Evolutionary conservation across 2,797 vertebrate species (phyloP).

Genomic region (Caiman crocodilus): DNA sequence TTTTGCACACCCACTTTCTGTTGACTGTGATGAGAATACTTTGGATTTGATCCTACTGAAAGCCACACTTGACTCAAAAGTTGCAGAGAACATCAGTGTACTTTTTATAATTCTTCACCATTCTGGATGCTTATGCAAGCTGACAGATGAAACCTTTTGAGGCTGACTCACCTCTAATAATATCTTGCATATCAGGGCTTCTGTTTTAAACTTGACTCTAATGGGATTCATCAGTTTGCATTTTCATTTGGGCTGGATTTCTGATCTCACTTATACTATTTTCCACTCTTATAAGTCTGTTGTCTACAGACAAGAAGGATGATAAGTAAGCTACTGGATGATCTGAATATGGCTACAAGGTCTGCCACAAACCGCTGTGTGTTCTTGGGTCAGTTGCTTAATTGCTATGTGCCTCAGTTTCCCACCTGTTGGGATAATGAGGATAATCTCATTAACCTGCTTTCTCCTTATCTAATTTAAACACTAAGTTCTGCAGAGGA

Average conservation of each 20-base stretch:
- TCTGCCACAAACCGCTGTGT: background rate
- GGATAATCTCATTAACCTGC: background rate
- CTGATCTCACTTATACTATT: background rate
- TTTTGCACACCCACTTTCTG: background rate
- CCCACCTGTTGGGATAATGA: background rate
- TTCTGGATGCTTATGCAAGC: constrained; percentile 14
- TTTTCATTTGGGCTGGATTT: fast-evolving
- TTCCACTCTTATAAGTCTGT: background rate
- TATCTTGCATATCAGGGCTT: background rate
- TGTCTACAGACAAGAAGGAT: background rate
- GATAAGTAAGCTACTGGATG: background rate
- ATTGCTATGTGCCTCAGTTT: background rate
- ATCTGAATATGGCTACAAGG: background rate
- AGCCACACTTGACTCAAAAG: background rate
- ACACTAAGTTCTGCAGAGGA: background rate
- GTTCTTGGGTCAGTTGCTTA: background rate
- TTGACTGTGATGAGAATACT: background rate
- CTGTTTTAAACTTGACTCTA: background rate
- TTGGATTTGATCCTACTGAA: background rate
- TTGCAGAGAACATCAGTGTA: background rate
- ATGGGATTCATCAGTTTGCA: background rate
- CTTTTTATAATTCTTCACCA: background rate
- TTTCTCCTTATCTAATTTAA: background rate
- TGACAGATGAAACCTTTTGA: background rate
- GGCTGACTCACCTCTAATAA: background rate